Percentiles rank a stretch among this genome's conserved stretches.
Evolutionary conservation across 2,888 invertebrate species (phyloP).

Genomic region (Sisyra nigra): DNA sequence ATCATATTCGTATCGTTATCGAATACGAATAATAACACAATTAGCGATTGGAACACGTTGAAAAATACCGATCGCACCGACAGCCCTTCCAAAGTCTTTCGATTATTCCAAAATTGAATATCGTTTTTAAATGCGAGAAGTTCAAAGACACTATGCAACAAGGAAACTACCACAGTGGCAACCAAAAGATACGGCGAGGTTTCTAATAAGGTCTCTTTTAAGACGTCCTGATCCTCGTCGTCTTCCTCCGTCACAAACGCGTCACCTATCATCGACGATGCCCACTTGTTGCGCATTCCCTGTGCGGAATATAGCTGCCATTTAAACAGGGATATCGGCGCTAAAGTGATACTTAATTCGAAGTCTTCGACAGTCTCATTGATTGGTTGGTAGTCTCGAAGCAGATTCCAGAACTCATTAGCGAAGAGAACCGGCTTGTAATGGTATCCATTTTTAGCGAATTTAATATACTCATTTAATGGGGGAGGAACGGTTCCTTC

Average conservation of each 20-base stretch:
- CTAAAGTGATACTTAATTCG: conserved; percentile 55
- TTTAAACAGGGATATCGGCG: conserved; percentile 89
- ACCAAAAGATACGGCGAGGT: conserved; percentile 92
- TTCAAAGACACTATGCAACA: conserved; percentile 95
- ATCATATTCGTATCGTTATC: conserved; percentile 98
- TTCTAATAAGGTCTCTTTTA: conserved; percentile 88
- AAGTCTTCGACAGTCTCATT: conserved; percentile 67
- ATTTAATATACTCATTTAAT: conserved; percentile 81
- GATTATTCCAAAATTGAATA: conserved; percentile 99
- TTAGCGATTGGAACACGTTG: conserved; percentile 90
- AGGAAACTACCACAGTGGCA: conserved; percentile 79
- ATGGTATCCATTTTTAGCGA: conserved; percentile 32
- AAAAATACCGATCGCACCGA: conserved; percentile 98
- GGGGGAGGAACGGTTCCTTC: conserved; percentile 83
- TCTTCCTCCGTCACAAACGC: conserved; percentile 57
- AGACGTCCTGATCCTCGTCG: conserved; percentile 75
- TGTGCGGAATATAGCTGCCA: conserved; percentile 99
- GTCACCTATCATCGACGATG: conserved; percentile 44
- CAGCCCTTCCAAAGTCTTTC: conserved; percentile 90
- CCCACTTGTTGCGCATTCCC: conserved; percentile 78
- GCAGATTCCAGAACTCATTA: conserved; percentile 99
- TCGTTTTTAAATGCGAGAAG: conserved; percentile 99
- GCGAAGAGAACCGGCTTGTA: conserved; percentile 90
- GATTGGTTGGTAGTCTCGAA: conserved; percentile 82
- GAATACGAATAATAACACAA: conserved; percentile 89